Evolutionary conservation across 2,113 vertebrate species (phyloP).

Genomic region (human (Homo sapiens)): DNA sequence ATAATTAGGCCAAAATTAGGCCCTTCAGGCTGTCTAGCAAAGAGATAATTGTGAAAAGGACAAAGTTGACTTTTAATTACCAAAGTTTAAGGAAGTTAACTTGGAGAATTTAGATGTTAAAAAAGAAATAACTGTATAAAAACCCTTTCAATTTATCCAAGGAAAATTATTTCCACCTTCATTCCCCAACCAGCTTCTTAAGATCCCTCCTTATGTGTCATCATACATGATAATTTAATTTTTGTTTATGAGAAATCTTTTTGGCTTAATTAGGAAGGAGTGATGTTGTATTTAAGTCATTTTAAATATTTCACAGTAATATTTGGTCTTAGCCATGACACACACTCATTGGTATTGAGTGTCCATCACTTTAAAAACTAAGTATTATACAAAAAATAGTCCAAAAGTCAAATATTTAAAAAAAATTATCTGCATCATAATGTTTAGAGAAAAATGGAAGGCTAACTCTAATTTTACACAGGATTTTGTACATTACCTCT

Average conservation of each 20-base stretch:
- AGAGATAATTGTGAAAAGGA: neutral
- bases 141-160: constrained; percentile 9
- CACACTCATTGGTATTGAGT: neutral
- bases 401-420: neutral
- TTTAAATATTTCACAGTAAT: constrained; percentile 32
- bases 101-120: constrained; percentile 11
- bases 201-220: neutral
- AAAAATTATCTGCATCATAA: neutral
- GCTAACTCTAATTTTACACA: neutral
- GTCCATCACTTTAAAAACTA: neutral
- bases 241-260: constrained; percentile 10
- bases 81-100: constrained; percentile 46
- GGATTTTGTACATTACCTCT: constrained; percentile 86
- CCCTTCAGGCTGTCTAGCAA: constrained; percentile 41
- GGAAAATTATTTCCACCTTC: neutral
- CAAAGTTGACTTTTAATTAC: constrained; percentile 18
- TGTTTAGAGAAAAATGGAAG: constrained; percentile 32
- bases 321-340: constrained; percentile 4
- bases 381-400: constrained; percentile 14
- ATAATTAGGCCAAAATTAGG: neutral
- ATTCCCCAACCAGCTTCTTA: neutral
- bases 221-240: neutral
- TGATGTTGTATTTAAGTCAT: neutral
- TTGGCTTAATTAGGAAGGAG: constrained; percentile 17
- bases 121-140: neutral